Evolutionary conservation across 2,797 vertebrate species (phyloP).

Genomic region (Clarias platycephalus): DNA sequence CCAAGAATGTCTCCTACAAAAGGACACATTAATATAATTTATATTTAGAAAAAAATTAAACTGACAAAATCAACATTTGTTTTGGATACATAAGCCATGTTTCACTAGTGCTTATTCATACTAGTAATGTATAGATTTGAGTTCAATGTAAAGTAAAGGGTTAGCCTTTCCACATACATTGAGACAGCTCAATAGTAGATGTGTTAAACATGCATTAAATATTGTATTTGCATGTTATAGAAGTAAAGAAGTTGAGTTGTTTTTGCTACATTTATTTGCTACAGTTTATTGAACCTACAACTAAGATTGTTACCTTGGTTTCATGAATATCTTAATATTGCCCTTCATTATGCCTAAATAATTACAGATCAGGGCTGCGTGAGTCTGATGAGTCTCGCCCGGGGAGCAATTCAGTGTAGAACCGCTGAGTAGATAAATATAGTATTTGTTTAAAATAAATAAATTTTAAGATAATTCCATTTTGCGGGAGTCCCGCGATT

Average conservation of each 20-base stretch:
- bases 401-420: no score
- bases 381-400: no score
- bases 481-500: no score
- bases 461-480: no score
- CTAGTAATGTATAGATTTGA: not conserved
- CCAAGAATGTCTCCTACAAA: slow-evolving; percentile 79
- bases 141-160: not conserved
- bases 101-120: not conserved
- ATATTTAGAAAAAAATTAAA: not conserved
- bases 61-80: not conserved
- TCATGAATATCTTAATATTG: not conserved
- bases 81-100: not conserved
- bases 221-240: not conserved
- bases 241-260: not conserved
- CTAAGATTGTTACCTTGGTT: not conserved
- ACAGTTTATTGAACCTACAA: not conserved
- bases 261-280: not conserved
- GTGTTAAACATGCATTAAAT: not conserved
- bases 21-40: not conserved
- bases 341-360: not conserved
- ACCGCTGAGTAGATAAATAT: no score
- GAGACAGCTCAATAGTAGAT: not conserved
- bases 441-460: no score
- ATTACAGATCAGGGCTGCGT: not conserved
- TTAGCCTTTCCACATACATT: not conserved